Percentiles rank a stretch among this genome's conserved stretches.
Conservation (phyloP, 2,797 vertebrate species). For the Gila robusta region DNA sequence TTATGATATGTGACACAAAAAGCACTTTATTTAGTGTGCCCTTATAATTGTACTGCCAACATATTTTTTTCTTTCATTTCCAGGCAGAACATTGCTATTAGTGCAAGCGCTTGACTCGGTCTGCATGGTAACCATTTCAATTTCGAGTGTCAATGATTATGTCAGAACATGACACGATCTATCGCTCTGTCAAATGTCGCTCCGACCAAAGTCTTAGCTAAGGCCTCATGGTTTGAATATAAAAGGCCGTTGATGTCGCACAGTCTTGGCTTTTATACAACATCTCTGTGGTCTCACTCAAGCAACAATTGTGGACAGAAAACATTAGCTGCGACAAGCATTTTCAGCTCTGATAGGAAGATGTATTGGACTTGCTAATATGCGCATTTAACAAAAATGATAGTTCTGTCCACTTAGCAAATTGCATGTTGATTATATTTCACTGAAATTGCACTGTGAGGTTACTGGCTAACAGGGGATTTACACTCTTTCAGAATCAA, state of each 20-base stretch:
- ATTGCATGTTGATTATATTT: conserved; percentile 80
- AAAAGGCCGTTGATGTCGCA: background rate
- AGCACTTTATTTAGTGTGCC: background rate
- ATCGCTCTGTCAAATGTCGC: background rate
- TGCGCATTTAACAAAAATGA: conserved; percentile 78
- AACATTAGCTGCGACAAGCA: conserved; percentile 74
- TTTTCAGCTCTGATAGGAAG: conserved; percentile 69
- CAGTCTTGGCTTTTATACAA: conserved; percentile 32
- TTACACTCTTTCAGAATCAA: conserved; percentile 68
- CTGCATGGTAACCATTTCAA: background rate
- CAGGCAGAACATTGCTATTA: background rate
- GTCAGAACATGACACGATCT: background rate
- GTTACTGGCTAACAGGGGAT: conserved; percentile 76
- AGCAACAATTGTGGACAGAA: conserved; percentile 74
- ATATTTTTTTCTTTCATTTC: background rate
- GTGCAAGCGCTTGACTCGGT: background rate
- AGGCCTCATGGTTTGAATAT: background rate
- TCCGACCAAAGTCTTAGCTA: background rate
- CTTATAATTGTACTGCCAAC: background rate
- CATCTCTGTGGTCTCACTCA: conserved; percentile 28
- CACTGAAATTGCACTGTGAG: conserved; percentile 71
- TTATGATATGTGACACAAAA: background rate
- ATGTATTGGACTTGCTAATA: conserved; percentile 73
- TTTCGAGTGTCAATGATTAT: background rate
- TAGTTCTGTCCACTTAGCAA: conserved; percentile 83